Evolutionary conservation across 2,888 invertebrate species (phyloP).

Genomic region (Microchrysa polita): DNA sequence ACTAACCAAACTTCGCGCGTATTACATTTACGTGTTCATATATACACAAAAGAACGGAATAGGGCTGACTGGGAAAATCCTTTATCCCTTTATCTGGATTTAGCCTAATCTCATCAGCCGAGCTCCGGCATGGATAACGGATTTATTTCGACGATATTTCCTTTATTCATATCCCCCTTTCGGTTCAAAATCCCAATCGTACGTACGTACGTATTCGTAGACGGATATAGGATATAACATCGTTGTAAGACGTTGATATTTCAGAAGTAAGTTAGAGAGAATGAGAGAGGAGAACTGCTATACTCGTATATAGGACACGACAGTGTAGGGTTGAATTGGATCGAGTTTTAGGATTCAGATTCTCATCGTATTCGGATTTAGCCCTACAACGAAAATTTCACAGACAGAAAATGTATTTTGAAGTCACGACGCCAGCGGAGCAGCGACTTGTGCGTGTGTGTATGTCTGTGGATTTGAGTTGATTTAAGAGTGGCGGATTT

Average conservation of each 20-base stretch:
- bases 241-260: slow-evolving; percentile 36
- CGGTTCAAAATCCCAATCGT: neutral
- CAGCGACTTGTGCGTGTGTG: too few relatives aligned
- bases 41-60: slow-evolving; percentile 13
- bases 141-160: slow-evolving; percentile 51
- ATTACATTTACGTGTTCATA: too few relatives aligned
- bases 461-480: too few relatives aligned
- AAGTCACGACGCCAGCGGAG: too few relatives aligned
- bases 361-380: slow-evolving; percentile 33
- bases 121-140: slow-evolving; percentile 56
- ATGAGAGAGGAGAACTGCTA: neutral
- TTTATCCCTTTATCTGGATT: slow-evolving; percentile 66
- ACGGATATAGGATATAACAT: neutral
- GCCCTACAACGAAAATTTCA: neutral
- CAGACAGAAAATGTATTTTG: neutral
- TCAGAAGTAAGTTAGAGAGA: slow-evolving; percentile 25
- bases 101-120: slow-evolving; percentile 64
- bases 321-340: slow-evolving; percentile 29
- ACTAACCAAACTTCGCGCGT: neutral
- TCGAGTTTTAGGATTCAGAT: slow-evolving; percentile 30
- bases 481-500: slow-evolving; percentile 16
- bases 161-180: neutral
- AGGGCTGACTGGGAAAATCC: slow-evolving; percentile 55
- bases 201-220: neutral
- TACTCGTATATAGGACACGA: too few relatives aligned